Conservation (phyloP, 2,888 invertebrate species). For the Drosophila peninsularis region DNA sequence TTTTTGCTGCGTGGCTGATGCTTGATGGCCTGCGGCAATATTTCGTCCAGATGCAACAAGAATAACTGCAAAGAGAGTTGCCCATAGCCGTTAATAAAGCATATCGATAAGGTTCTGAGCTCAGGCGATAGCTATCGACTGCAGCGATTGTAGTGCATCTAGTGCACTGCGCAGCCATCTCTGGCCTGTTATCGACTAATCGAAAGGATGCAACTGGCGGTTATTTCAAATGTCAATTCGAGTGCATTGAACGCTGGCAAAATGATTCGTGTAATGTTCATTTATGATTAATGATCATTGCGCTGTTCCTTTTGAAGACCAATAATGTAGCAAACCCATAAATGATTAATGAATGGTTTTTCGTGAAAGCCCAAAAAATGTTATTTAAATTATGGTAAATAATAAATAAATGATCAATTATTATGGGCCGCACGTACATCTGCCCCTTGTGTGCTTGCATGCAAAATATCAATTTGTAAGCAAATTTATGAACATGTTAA, state of each 20-base stretch:
- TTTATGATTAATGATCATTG: slow-evolving; percentile 14
- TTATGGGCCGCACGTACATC: slow-evolving; percentile 32
- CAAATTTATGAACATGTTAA: background rate
- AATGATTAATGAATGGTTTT: slow-evolving; percentile 13
- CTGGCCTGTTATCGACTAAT: background rate
- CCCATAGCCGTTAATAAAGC: slow-evolving; percentile 1
- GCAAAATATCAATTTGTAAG: no score
- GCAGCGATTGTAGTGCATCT: background rate
- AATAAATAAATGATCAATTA: slow-evolving; percentile 22
- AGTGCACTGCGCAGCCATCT: background rate
- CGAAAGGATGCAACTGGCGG: slow-evolving; percentile 4
- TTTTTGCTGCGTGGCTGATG: slow-evolving; percentile 84
- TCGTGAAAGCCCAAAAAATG: background rate
- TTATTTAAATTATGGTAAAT: slow-evolving; percentile 4
- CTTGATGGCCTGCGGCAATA: slow-evolving; percentile 86
- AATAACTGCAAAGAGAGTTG: slow-evolving; percentile 88
- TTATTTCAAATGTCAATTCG: background rate
- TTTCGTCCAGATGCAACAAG: slow-evolving; percentile 93
- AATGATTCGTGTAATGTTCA: slow-evolving; percentile 6
- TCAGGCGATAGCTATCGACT: no score
- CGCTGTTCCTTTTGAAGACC: slow-evolving; percentile 12
- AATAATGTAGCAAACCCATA: slow-evolving; percentile 8
- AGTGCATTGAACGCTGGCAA: slow-evolving; percentile 4
- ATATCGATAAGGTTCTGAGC: background rate
- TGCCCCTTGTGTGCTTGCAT: no score